phyloP scores from a whole-genome alignment of 2,113 vertebrate species.

The Gallinago media region DNA sequence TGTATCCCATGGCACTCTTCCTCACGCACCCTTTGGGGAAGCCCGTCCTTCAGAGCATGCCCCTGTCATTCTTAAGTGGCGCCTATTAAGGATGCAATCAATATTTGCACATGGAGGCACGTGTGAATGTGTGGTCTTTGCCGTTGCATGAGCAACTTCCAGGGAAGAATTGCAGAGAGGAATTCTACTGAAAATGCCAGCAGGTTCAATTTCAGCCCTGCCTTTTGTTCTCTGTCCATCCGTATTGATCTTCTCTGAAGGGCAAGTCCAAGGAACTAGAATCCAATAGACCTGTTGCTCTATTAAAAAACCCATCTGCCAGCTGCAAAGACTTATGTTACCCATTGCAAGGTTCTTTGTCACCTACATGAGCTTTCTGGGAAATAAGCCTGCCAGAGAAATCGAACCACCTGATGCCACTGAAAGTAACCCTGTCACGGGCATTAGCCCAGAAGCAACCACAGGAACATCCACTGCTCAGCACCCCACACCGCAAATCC shows the following conservation, averaged over 20 bases:
- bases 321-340: not conserved
- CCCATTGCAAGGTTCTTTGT: not conserved
- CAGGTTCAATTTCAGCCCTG: not conserved
- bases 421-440: fast-evolving
- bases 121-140: not conserved
- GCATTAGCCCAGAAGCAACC: not conserved
- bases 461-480: not conserved
- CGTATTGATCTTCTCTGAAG: not conserved
- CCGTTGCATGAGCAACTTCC: fast-evolving
- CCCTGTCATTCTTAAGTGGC: not conserved
- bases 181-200: not conserved
- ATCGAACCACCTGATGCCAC: not conserved
- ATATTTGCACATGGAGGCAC: not conserved
- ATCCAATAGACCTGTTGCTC: conserved; percentile 8
- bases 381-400: not conserved
- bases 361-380: not conserved
- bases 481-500: not conserved
- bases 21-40: not conserved
- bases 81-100: not conserved
- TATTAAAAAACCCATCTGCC: not conserved
- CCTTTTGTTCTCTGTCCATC: not conserved
- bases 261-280: not conserved
- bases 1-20: not conserved
- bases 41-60: not conserved
- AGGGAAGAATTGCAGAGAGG: not conserved